phyloP scores from a whole-genome alignment of 2,888 invertebrate species.

The Iphiclides podalirius region DNA sequence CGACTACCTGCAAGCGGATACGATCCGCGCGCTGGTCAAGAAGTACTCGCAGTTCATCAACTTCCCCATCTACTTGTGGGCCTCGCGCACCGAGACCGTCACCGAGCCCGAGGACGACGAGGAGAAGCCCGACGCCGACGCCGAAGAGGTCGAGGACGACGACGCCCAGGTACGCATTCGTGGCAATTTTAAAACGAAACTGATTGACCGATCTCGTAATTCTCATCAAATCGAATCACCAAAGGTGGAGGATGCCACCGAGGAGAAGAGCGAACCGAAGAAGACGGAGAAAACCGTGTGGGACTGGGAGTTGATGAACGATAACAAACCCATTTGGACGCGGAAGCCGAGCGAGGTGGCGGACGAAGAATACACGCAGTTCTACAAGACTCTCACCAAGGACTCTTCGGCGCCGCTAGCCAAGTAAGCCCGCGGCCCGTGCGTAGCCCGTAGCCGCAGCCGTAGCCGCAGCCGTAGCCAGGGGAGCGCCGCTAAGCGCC shows the following conservation, averaged over 20 bases:
- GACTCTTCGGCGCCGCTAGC: conserved; percentile 91
- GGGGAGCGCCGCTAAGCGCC: too few relatives aligned
- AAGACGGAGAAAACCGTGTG: conserved; percentile 97
- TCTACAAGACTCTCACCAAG: conserved; percentile 97
- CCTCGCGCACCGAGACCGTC: conserved; percentile 86
- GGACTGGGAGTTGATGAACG: conserved; percentile 98
- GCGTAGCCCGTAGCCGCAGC: too few relatives aligned
- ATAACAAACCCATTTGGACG: conserved; percentile 99
- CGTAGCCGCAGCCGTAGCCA: too few relatives aligned
- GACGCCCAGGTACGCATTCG: conserved; percentile 42
- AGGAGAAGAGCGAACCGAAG: conserved; percentile 83
- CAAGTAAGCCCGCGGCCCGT: too few relatives aligned
- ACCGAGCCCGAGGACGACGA: conserved; percentile 83
- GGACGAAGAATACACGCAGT: conserved; percentile 95
- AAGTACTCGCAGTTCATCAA: conserved; percentile 99
- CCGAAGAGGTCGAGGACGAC: too few relatives aligned
- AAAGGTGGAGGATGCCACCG: conserved; percentile 87
- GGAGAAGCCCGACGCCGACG: conserved; percentile 26
- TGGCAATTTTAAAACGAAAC: too few relatives aligned
- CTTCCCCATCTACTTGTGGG: conserved; percentile 98
- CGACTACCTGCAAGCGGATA: conserved; percentile 96
- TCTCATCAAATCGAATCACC: too few relatives aligned
- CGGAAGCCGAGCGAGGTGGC: conserved; percentile 91
- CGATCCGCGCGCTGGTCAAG: conserved; percentile 93
- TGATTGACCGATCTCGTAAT: too few relatives aligned